Base-by-base conservation (phyloP, 2,888 invertebrate species). In the Drosophila demipolita region DNA sequence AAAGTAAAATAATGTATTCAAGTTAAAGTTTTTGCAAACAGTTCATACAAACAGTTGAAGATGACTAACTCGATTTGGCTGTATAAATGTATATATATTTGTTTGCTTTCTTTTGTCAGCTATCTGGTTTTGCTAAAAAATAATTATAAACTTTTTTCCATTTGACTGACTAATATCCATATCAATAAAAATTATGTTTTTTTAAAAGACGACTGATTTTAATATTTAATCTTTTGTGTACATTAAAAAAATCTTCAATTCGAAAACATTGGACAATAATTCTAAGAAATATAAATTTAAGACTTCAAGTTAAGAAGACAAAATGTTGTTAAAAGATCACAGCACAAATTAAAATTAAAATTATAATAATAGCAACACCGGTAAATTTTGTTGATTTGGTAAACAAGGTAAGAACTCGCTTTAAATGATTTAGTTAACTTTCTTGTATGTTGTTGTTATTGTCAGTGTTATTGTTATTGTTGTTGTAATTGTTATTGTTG, bases 381-480 rank as follows among this genome's bases (percentile, higher is more conserved):
- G 52, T 48, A 35, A 45, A 52, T 32, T 57, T 40, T 53, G 15
- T 45, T 7, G 59, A 20, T 35, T 35, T 20, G 33, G 38, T 33
- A 49, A 58, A 53, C 35, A 35, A 26, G 40, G 9, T n/a, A 15
- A 55, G 36, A 73, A 77, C 20, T 35, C 40, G 76, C 73, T 69
- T 68, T 6, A n/a, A 61, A 59, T 57, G 58, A 23, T 61, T 54
- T 54, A 75, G 66, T 71, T 75, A 55, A 49, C 64, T 78, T 78
- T 75, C 79, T 75, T 64, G 29, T 38, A 17, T 65, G 15, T 52
- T 53, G 38, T 33, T 48, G 12, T 55, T 54, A 20, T 52, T 36
- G 32, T n/a, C 29, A 38, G n/a, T 35, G 53, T 15, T 32, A 38
- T 26, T 35, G 58, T 9, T 32, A 32, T 59, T 60, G 63, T 53